These are phyloP conservation scores for Trichomycterus rosablanca DNA, from an alignment of 2,113 vertebrate species.

Conservation along the genomic window DNA sequence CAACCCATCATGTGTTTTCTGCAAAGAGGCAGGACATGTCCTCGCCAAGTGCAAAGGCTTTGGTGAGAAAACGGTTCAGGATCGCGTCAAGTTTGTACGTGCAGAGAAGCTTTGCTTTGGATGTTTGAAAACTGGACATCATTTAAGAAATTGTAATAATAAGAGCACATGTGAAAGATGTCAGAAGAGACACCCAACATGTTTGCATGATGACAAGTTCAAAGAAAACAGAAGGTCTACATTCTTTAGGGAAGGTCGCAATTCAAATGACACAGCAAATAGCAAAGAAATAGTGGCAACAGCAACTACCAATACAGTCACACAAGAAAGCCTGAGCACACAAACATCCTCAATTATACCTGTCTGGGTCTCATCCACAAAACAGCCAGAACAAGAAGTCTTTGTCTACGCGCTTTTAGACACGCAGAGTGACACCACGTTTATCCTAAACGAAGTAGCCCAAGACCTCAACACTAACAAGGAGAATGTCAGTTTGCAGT, in stretches of 20 bases:
- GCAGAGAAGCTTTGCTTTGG: conserved; percentile 33
- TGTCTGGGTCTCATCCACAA: conserved; percentile 32
- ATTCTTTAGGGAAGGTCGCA: neutral
- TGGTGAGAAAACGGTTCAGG: conserved; percentile 23
- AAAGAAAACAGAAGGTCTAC: neutral
- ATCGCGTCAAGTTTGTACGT: conserved; percentile 28
- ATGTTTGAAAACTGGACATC: conserved; percentile 8
- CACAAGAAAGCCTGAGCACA: conserved; percentile 19
- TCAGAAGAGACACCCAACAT: conserved; percentile 23
- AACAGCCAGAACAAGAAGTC: conserved; percentile 25
- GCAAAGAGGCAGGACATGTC: too few species aligned
- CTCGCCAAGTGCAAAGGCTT: too few species aligned
- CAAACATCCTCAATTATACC: conserved; percentile 28
- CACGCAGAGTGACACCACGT: conserved; percentile 26
- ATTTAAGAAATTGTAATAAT: conserved; percentile 19
- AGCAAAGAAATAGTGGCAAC: conserved; percentile 15
- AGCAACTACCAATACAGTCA: conserved; percentile 30
- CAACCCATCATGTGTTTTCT: too few species aligned
- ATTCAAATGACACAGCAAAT: neutral
- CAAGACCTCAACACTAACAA: conserved; percentile 6
- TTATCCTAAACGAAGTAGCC: conserved; percentile 12
- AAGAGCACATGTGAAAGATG: conserved; percentile 26
- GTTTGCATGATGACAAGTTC: conserved; percentile 25
- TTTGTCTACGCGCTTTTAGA: conserved; percentile 31
- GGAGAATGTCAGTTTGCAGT: conserved; percentile 7